phyloP scores from a whole-genome alignment of 1,140 invertebrate species.

The Orchesella cincta region DNA sequence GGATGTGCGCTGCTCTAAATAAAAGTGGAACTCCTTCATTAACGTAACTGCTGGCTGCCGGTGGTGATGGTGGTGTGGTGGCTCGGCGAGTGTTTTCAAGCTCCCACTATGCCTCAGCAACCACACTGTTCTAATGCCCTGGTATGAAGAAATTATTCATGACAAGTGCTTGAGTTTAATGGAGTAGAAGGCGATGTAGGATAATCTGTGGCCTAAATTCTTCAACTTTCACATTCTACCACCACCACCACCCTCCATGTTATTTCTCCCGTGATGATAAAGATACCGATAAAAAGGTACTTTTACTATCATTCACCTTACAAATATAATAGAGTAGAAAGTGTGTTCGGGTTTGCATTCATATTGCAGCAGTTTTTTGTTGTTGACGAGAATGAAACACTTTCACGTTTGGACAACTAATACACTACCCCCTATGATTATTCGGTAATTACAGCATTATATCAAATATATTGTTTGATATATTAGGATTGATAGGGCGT shows the following conservation, averaged over 20 bases:
- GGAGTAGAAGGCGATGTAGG: constrained; percentile 10
- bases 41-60: background rate
- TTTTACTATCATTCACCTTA: constrained; percentile 9
- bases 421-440: too few relatives aligned
- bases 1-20: background rate
- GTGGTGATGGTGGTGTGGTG: background rate
- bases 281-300: background rate
- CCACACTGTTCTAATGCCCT: background rate
- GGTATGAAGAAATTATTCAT: constrained; percentile 9
- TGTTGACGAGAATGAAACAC: too few relatives aligned
- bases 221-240: constrained; percentile 4
- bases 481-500: too few relatives aligned
- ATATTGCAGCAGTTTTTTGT: background rate
- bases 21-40: constrained; percentile 1
- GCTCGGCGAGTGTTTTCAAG: too few relatives aligned
- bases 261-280: background rate
- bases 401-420: too few relatives aligned
- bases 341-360: background rate
- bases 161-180: constrained; percentile 22
- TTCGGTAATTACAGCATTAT: too few relatives aligned
- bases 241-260: background rate
- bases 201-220: constrained; percentile 27
- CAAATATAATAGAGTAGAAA: background rate
- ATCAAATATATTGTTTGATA: too few relatives aligned
- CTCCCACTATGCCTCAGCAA: background rate